A percentile compares a stretch with the other conserved stretches of the same genome.
These are phyloP conservation scores for Brachionus koreanus DNA, from an alignment of 1,140 invertebrate species.

Conservation along the genomic window DNA sequence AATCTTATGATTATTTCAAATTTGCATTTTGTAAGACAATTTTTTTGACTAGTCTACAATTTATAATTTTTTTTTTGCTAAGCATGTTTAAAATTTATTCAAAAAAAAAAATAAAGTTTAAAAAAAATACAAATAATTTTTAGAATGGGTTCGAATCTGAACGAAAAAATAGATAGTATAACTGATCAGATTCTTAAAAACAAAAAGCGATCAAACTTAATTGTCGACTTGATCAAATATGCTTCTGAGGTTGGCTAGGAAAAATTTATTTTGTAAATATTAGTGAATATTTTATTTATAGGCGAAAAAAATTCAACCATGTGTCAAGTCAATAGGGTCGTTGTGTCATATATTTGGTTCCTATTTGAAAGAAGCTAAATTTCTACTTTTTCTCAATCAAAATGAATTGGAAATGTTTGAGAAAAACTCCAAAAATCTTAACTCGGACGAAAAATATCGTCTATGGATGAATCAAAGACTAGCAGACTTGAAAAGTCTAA, in stretches of 20 bases:
- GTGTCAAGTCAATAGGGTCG: not conserved
- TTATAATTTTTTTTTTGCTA: not conserved
- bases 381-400: not conserved
- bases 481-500: not conserved
- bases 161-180: not conserved
- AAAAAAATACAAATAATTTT: not conserved
- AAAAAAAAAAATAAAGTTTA: not conserved
- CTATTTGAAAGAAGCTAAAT: constrained; percentile 13
- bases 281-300: not conserved
- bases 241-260: not conserved
- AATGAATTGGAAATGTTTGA: not conserved
- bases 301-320: not conserved
- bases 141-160: not conserved
- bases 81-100: not conserved
- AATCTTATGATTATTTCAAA: not conserved
- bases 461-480: constrained; percentile 3
- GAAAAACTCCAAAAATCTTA: not conserved
- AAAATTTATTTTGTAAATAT: not conserved
- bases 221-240: constrained; percentile 20
- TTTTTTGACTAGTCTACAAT: too few relatives aligned
- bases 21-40: not conserved
- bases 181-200: not conserved
- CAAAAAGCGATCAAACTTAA: constrained; percentile 23
- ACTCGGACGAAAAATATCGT: constrained; percentile 34
- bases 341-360: not conserved